phyloP scores from a whole-genome alignment of 1,140 invertebrate species.

The Heliconius hewitsoni region DNA sequence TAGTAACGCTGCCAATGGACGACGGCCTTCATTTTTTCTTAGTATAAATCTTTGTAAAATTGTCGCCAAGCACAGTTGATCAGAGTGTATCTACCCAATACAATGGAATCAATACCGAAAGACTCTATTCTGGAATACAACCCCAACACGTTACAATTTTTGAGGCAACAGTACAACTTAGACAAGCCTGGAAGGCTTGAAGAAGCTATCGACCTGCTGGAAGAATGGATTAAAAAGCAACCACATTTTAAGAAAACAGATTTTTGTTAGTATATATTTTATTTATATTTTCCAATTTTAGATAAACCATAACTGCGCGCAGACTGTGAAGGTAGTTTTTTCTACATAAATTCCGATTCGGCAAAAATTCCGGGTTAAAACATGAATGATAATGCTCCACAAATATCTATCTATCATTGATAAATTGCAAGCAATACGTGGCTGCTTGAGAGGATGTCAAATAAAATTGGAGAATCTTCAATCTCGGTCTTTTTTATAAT shows the following conservation, averaged over 20 bases:
- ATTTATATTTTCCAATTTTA: neutral
- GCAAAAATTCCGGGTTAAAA: too few relatives aligned
- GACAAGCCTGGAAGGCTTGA: constrained; percentile 30
- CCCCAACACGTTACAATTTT: constrained; percentile 31
- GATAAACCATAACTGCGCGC: too few relatives aligned
- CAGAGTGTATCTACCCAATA: neutral
- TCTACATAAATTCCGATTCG: too few relatives aligned
- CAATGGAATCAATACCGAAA: constrained; percentile 31
- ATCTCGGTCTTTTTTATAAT: too few relatives aligned
- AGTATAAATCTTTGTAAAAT: neutral
- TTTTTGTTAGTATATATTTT: constrained; percentile 37
- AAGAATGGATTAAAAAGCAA: constrained; percentile 43
- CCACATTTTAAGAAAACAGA: constrained; percentile 37
- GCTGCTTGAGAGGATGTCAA: too few relatives aligned
- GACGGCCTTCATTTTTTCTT: neutral
- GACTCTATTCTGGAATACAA: constrained; percentile 28
- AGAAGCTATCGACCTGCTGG: constrained; percentile 35
- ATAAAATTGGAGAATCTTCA: too few relatives aligned
- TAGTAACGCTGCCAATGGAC: neutral
- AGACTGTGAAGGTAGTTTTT: too few relatives aligned
- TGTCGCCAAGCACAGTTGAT: neutral
- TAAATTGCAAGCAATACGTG: too few relatives aligned
- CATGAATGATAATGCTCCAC: too few relatives aligned
- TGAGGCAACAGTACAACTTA: constrained; percentile 40
- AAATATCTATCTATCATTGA: too few relatives aligned